Base-by-base conservation (phyloP, 2,113 vertebrate genomes). In the Garra rufa region DNA sequence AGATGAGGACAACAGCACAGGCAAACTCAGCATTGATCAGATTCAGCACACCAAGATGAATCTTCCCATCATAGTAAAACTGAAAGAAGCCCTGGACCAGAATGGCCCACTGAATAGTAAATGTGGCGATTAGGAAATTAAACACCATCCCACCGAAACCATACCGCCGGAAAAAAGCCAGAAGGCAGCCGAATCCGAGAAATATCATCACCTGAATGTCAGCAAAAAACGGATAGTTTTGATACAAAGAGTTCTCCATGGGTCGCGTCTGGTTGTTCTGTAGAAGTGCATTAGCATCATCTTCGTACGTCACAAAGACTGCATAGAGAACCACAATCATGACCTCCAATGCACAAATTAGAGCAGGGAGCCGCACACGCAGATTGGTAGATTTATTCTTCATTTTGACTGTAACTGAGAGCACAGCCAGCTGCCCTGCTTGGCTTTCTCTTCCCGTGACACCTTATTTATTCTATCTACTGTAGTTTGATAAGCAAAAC, bases 131-230 rank as follows among this genome's bases (percentile, higher is more conserved):
- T 61, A 97, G 91, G 87, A 97, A 97, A 83, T 95, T 97, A 83
- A 96, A 95, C 67, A 92, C 92, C 83, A 97, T 92, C 1, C 93
- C 94, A 0, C 96, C 93, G 84, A 96, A 92, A 15, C 95, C 94
- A 0, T 96, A 97, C 44, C 43, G 88, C 9, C 95, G 93, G 65
- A 96, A 93, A 78, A 97, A 97, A 0, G 94, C 90, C 89, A 97
- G 89, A n/a, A 97, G 89, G 74, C 96, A 96, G 3, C 96, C 96
- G 50, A 96, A 92, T 9, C 96, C 96, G 7, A 96, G 88, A 85
- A 96, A 95, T 85, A 96, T 93, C 95, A 97, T 96, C 87, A 96
- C 90, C 86, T 97, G 95, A 75, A 96, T 92, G 87, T 97, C 95
- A 48, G 93, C 90, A 85, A 97, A 96, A 87, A 95, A 67, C 2